These are phyloP conservation scores for Anthophora plumipes DNA, from an alignment of 2,888 invertebrate species.

Conservation along the genomic window DNA sequence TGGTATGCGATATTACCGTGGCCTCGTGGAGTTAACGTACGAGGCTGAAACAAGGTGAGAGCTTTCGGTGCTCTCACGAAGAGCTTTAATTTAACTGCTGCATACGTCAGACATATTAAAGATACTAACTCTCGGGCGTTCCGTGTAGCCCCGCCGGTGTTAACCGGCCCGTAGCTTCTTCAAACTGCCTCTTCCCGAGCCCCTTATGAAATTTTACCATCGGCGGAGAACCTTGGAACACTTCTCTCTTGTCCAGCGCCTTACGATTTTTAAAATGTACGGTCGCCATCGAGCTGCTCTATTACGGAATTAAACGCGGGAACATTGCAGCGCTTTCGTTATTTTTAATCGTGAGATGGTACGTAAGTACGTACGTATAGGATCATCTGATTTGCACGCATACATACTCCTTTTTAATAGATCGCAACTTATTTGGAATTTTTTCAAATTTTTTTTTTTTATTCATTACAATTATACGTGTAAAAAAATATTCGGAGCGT, in stretches of 20 bases:
- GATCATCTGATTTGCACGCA: too few species aligned
- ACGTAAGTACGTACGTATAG: too few species aligned
- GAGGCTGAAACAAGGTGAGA: conserved; percentile 64
- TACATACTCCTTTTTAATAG: too few species aligned
- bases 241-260: conserved; percentile 9
- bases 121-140: conserved; percentile 72
- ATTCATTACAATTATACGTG: too few species aligned
- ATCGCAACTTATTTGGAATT: too few species aligned
- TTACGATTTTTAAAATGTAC: conserved; percentile 16
- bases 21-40: conserved; percentile 61
- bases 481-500: too few species aligned
- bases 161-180: conserved; percentile 70
- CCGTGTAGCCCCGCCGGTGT: conserved; percentile 51
- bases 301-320: conserved; percentile 5
- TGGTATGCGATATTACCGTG: conserved; percentile 75
- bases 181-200: conserved; percentile 58
- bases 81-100: conserved; percentile 77
- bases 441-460: too few species aligned
- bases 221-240: background rate
- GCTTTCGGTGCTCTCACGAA: conserved; percentile 52
- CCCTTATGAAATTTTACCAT: conserved; percentile 72
- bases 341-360: background rate
- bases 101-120: conserved; percentile 77
- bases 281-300: conserved; percentile 4
- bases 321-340: background rate